phyloP scores from a whole-genome alignment of 2,888 invertebrate genomes.

The Cylloceria caligata region DNA sequence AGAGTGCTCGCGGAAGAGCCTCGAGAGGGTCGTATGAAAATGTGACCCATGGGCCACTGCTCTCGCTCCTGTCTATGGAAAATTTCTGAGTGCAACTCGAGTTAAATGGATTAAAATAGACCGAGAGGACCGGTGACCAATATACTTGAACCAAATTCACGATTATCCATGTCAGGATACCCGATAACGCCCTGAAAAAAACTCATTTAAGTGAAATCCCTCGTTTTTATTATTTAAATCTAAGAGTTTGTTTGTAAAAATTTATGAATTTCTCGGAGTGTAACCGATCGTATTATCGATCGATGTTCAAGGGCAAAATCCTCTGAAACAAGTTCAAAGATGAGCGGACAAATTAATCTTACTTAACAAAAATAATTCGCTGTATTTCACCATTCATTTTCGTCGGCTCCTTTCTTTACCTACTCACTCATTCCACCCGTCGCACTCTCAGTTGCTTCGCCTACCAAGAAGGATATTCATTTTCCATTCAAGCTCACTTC shows the following conservation, averaged over 20 bases:
- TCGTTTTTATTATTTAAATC: too few species aligned
- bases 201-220: background rate
- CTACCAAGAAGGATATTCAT: slow-evolving; percentile 54
- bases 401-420: background rate
- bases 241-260: background rate
- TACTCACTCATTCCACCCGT: background rate
- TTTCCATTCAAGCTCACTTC: slow-evolving; percentile 58
- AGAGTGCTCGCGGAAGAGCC: slow-evolving; percentile 25
- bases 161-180: background rate
- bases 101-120: slow-evolving; percentile 56
- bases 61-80: slow-evolving; percentile 10
- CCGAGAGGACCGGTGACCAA: background rate
- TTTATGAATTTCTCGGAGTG: too few species aligned
- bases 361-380: slow-evolving; percentile 45
- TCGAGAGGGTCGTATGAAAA: slow-evolving; percentile 58
- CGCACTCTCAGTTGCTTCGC: background rate
- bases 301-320: too few species aligned
- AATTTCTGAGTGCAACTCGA: slow-evolving; percentile 53
- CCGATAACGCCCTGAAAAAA: too few species aligned
- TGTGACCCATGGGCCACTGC: slow-evolving; percentile 52
- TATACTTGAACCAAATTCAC: background rate
- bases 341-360: slow-evolving; percentile 40
- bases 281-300: too few species aligned
- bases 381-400: slow-evolving; percentile 35
- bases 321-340: slow-evolving; percentile 29